Evolutionary conservation across 1,140 invertebrate species (phyloP).

Genomic region (Leptonema lineaticorne): DNA sequence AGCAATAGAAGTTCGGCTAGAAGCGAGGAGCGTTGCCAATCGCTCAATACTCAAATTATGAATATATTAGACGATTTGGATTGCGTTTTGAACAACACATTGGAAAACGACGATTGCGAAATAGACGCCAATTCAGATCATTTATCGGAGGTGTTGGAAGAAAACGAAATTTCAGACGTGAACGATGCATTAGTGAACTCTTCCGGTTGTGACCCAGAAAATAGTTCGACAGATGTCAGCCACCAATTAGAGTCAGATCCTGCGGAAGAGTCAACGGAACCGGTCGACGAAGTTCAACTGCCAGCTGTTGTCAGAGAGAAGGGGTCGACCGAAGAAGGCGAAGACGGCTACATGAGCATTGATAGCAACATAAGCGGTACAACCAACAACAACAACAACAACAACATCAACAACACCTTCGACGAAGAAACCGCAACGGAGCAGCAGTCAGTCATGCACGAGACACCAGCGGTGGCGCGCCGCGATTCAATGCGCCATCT

Average conservation of each 20-base stretch:
- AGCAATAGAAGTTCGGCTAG: not conserved
- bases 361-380: too few relatives aligned
- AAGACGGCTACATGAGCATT: too few relatives aligned
- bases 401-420: too few relatives aligned
- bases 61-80: constrained; percentile 57
- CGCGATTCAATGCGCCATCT: constrained; percentile 38
- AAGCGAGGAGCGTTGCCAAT: constrained; percentile 4
- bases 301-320: constrained; percentile 3
- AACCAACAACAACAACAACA: not conserved
- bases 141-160: not conserved
- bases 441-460: constrained; percentile 27
- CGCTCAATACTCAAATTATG: constrained; percentile 50
- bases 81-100: constrained; percentile 54
- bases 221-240: not conserved
- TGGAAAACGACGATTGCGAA: constrained; percentile 39
- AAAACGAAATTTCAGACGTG: not conserved
- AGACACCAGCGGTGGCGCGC: constrained; percentile 7
- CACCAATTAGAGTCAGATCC: not conserved
- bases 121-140: not conserved
- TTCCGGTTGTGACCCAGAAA: not conserved
- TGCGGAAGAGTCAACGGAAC: not conserved
- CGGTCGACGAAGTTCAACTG: not conserved
- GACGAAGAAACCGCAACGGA: too few relatives aligned
- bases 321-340: too few relatives aligned
- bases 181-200: not conserved